phyloP scores from a whole-genome alignment of 2,888 invertebrate genomes.

The Drosophila eohydei region DNA sequence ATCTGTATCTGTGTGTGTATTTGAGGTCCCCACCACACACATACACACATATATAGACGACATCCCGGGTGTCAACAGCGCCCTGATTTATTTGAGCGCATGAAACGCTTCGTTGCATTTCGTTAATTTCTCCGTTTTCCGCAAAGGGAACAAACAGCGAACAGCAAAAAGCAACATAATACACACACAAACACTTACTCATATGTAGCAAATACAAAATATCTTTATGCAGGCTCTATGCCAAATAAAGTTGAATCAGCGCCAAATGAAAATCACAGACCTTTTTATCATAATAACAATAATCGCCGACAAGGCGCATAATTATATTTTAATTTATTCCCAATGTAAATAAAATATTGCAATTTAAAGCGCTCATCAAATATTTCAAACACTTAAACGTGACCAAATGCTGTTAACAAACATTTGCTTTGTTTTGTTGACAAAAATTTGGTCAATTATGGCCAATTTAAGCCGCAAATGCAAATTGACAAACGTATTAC shows the following conservation, averaged over 20 bases:
- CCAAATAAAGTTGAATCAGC: slow-evolving; percentile 42
- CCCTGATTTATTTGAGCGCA: slow-evolving; percentile 84
- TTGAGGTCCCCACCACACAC: slow-evolving; percentile 21
- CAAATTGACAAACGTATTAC: slow-evolving; percentile 56
- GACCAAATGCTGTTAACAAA: slow-evolving; percentile 50
- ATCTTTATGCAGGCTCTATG: slow-evolving; percentile 29
- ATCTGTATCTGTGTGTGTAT: slow-evolving; percentile 32
- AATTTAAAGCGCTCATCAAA: slow-evolving; percentile 64
- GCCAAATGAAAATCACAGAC: slow-evolving; percentile 57
- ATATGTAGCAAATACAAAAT: slow-evolving; percentile 15
- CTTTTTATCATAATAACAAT: slow-evolving; percentile 66
- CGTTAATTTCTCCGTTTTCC: slow-evolving; percentile 84
- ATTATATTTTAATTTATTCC: slow-evolving; percentile 77
- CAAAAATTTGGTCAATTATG: slow-evolving; percentile 66
- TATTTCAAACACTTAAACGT: slow-evolving; percentile 66
- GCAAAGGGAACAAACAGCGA: slow-evolving; percentile 47
- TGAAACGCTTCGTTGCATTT: slow-evolving; percentile 84
- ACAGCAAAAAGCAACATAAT: slow-evolving; percentile 9
- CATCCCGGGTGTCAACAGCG: slow-evolving; percentile 83
- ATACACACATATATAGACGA: slow-evolving; percentile 17
- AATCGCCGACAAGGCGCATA: slow-evolving; percentile 73
- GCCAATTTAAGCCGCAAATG: slow-evolving; percentile 55
- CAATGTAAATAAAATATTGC: slow-evolving; percentile 36
- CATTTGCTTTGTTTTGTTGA: slow-evolving; percentile 21
- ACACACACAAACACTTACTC: not conserved